Conservation (phyloP, 1,140 invertebrate species). For the Macrocentrus cingulum region DNA sequence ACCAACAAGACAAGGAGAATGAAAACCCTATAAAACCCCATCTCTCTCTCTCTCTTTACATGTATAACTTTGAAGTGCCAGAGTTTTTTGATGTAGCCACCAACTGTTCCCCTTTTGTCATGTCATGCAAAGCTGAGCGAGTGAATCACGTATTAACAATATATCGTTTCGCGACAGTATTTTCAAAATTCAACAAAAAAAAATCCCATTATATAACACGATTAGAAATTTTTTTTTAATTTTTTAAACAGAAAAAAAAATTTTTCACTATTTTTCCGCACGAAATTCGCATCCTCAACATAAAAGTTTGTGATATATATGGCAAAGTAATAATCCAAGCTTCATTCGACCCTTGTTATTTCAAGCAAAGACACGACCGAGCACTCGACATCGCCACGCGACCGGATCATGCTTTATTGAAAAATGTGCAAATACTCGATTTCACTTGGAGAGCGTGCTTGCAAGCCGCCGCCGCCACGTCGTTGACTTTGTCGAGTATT, state of each 20-base stretch:
- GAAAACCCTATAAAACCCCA: too few relatives aligned
- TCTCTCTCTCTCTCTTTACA: neutral
- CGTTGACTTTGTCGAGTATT: constrained; percentile 8
- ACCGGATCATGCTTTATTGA: constrained; percentile 54
- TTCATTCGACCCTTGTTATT: constrained; percentile 52
- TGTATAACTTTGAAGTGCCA: constrained; percentile 54
- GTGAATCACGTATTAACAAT: constrained; percentile 52
- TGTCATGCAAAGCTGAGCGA: constrained; percentile 48
- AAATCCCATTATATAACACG: too few relatives aligned
- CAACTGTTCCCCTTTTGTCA: constrained; percentile 50
- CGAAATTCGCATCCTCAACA: too few relatives aligned
- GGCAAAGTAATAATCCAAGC: constrained; percentile 47
- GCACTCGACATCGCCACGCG: constrained; percentile 46
- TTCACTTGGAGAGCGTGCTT: neutral
- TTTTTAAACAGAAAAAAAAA: too few relatives aligned
- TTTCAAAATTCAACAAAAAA: too few relatives aligned
- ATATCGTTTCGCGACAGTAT: constrained; percentile 24
- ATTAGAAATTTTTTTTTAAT: too few relatives aligned
- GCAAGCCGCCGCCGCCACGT: constrained; percentile 2
- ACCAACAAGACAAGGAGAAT: neutral
- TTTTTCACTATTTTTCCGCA: too few relatives aligned
- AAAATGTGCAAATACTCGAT: constrained; percentile 53
- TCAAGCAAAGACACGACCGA: constrained; percentile 47
- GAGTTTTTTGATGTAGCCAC: constrained; percentile 54
- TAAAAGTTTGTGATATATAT: too few relatives aligned